These are phyloP conservation scores for Trichonephila inaurata DNA, from an alignment of 1,140 invertebrate genomes.

Conservation along the genomic window DNA sequence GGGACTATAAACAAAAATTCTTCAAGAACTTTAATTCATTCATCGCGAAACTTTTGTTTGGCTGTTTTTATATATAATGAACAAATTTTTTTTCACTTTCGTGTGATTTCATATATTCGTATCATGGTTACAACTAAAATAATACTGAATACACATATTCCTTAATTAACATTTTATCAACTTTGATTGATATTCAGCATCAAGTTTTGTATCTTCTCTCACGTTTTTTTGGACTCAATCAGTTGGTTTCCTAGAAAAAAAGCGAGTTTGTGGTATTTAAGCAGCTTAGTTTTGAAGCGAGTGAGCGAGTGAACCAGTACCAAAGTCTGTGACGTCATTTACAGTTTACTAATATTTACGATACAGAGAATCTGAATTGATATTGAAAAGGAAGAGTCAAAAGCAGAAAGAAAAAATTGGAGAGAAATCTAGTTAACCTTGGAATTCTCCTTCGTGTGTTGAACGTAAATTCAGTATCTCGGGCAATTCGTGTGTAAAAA, in stretches of 20 bases:
- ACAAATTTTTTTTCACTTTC: too few relatives aligned
- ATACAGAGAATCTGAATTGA: background rate
- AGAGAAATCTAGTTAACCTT: background rate
- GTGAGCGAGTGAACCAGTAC: background rate
- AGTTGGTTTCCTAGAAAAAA: background rate
- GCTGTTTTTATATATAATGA: too few relatives aligned
- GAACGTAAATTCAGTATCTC: background rate
- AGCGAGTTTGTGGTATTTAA: background rate
- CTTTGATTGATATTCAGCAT: too few relatives aligned
- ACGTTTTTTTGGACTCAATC: background rate
- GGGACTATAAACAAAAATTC: too few relatives aligned
- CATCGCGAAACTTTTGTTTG: too few relatives aligned
- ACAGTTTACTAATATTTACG: slow-evolving; percentile 1
- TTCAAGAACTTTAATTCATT: too few relatives aligned
- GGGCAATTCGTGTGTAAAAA: background rate
- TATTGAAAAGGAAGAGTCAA: background rate
- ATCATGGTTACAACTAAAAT: too few relatives aligned
- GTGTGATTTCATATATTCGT: too few relatives aligned
- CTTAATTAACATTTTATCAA: too few relatives aligned
- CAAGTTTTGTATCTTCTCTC: background rate
- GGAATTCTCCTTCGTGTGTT: background rate
- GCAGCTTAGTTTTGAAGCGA: background rate
- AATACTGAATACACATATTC: too few relatives aligned
- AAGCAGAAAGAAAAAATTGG: background rate
- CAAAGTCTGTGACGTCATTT: background rate